These are phyloP conservation scores for Drosophila tropicalis DNA, from an alignment of 1,140 invertebrate genomes.

Conservation along the genomic window DNA sequence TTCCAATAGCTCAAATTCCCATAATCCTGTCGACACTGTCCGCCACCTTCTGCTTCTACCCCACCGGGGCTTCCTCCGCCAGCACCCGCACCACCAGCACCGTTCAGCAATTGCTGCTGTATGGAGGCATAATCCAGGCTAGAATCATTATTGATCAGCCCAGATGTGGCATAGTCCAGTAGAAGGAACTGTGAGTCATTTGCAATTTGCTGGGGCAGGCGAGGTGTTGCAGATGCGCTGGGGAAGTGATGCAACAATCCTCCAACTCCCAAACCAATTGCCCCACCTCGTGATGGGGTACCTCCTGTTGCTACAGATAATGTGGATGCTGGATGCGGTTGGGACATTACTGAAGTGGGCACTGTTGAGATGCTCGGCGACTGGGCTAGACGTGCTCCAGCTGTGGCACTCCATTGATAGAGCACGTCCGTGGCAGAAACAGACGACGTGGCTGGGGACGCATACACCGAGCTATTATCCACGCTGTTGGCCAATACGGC, in stretches of 20 bases:
- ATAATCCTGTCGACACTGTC: constrained; percentile 43
- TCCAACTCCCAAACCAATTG: constrained; percentile 1
- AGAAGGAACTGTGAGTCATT: constrained; percentile 55
- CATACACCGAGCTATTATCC: constrained; percentile 51
- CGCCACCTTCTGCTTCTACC: no score
- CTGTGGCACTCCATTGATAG: constrained; percentile 52
- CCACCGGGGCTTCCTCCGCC: neutral
- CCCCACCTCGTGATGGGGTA: neutral
- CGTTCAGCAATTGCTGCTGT: constrained; percentile 44
- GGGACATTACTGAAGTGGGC: neutral
- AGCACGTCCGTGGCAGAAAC: constrained; percentile 54
- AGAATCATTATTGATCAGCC: constrained; percentile 31
- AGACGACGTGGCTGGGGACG: constrained; percentile 16
- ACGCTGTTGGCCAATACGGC: constrained; percentile 37
- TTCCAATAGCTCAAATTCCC: constrained; percentile 70
- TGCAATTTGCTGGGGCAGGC: neutral
- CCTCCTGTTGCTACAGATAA: neutral
- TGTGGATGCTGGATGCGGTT: constrained; percentile 16
- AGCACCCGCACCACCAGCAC: neutral
- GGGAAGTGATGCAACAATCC: constrained; percentile 22
- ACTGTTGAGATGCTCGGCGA: constrained; percentile 11
- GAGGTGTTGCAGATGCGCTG: constrained; percentile 8
- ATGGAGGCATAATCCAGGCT: constrained; percentile 56
- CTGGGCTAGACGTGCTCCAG: constrained; percentile 42
- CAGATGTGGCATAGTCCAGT: constrained; percentile 48